Conservation (phyloP, 2,888 invertebrate genomes). For the Brassicogethes aeneus region DNA sequence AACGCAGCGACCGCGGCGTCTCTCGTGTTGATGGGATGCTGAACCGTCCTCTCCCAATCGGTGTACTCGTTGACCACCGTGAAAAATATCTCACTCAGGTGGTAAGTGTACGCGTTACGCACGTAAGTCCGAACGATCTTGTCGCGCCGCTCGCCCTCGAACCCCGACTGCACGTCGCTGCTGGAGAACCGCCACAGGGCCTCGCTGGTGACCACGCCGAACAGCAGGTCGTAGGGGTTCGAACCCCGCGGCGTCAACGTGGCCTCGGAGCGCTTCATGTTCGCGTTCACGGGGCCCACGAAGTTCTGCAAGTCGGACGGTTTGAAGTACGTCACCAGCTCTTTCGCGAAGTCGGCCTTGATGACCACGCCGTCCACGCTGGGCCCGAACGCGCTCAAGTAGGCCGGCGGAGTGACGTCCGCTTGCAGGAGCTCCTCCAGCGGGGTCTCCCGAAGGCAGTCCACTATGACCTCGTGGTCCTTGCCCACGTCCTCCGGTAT, state of each 20-base stretch:
- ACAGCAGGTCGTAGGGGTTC: slow-evolving; percentile 73
- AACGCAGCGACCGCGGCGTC: slow-evolving; percentile 86
- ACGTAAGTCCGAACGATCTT: slow-evolving; percentile 86
- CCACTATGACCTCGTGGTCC: slow-evolving; percentile 76
- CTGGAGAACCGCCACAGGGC: slow-evolving; percentile 88
- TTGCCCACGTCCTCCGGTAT: slow-evolving; percentile 73
- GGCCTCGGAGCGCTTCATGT: slow-evolving; percentile 54
- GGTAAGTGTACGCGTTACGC: slow-evolving; percentile 89
- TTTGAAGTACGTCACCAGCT: slow-evolving; percentile 61
- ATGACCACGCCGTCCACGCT: slow-evolving; percentile 93
- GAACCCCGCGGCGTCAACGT: slow-evolving; percentile 49
- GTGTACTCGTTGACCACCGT: slow-evolving; percentile 97
- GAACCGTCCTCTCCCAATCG: slow-evolving; percentile 89
- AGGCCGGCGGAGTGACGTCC: slow-evolving; percentile 72
- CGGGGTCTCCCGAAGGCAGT: slow-evolving; percentile 68
- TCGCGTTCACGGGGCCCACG: slow-evolving; percentile 51
- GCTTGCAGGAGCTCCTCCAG: slow-evolving; percentile 65
- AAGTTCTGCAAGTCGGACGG: slow-evolving; percentile 55
- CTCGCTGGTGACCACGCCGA: slow-evolving; percentile 86
- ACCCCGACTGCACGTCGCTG: slow-evolving; percentile 72
- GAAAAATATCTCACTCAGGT: slow-evolving; percentile 92
- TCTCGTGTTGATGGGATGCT: slow-evolving; percentile 80
- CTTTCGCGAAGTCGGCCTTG: slow-evolving; percentile 76
- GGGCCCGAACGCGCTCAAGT: slow-evolving; percentile 83
- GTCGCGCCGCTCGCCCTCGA: slow-evolving; percentile 81